phyloP scores from a whole-genome alignment of 2,113 vertebrate species.

The Channa argus region DNA sequence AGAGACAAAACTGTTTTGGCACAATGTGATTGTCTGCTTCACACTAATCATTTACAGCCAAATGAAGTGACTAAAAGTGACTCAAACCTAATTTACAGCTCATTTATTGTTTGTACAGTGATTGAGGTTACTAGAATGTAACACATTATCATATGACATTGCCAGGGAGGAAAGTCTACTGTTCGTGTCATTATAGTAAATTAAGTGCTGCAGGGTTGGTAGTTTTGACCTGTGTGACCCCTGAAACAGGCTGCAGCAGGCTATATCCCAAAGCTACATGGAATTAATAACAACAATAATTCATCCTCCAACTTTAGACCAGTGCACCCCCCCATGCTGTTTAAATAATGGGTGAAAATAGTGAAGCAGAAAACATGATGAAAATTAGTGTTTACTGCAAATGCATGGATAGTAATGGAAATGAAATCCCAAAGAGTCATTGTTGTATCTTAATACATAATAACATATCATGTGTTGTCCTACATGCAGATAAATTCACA shows the following conservation, averaged over 20 bases:
- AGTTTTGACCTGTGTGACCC: slow-evolving; percentile 49
- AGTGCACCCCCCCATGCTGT: too few relatives aligned
- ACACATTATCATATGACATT: not conserved
- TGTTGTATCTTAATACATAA: too few relatives aligned
- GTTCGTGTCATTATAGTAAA: not conserved
- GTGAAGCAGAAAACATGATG: too few relatives aligned
- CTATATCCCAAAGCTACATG: too few relatives aligned
- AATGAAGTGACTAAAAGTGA: not conserved
- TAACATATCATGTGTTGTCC: too few relatives aligned
- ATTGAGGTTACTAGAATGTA: not conserved
- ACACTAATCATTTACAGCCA: not conserved
- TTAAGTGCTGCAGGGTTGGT: not conserved
- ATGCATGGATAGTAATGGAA: too few relatives aligned
- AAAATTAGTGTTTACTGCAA: too few relatives aligned
- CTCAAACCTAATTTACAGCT: not conserved
- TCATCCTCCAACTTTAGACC: too few relatives aligned
- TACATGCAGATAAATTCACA: too few relatives aligned
- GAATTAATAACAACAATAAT: too few relatives aligned
- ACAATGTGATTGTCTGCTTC: not conserved
- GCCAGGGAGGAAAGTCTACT: not conserved
- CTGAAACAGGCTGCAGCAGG: slow-evolving; percentile 44
- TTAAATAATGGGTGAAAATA: too few relatives aligned
- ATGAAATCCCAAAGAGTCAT: too few relatives aligned
- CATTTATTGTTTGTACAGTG: not conserved
- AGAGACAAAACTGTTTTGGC: not conserved